A percentile compares a stretch with the other conserved stretches of the same genome.
These are phyloP conservation scores for Tetrao urogallus DNA, from an alignment of 2,113 vertebrate species.

Conservation along the genomic window DNA sequence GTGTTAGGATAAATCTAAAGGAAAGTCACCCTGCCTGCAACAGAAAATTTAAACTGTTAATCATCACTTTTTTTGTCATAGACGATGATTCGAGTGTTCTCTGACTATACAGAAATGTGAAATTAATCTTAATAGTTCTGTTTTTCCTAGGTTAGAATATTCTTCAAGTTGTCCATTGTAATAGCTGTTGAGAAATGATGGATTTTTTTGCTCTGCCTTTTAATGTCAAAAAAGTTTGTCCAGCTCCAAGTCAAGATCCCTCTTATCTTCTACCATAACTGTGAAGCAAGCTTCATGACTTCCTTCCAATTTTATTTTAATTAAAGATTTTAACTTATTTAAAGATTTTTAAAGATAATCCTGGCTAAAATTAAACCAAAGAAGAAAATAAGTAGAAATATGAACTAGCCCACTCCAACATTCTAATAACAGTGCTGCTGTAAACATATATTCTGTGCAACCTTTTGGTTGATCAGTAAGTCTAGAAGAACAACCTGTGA, in stretches of 20 bases:
- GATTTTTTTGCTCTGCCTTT: neutral
- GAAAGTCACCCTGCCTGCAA: neutral
- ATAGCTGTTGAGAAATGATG: neutral
- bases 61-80: neutral
- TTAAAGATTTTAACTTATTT: conserved; percentile 34
- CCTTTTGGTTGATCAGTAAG: neutral
- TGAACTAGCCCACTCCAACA: conserved; percentile 13
- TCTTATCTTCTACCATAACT: neutral
- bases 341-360: neutral
- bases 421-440: conserved; percentile 39
- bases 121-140: neutral
- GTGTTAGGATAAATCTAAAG: neutral
- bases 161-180: neutral
- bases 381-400: conserved; percentile 44
- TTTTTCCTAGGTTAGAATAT: neutral
- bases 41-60: neutral
- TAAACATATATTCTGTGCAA: conserved; percentile 13
- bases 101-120: neutral
- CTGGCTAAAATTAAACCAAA: conserved; percentile 59
- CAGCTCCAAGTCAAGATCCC: neutral
- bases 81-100: neutral
- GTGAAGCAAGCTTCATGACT: neutral
- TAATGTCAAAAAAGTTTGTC: neutral
- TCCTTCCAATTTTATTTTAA: neutral
- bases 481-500: conserved; percentile 44